These are phyloP conservation scores for Philopedon plagiatum DNA, from an alignment of 2,888 invertebrate genomes.

Conservation along the genomic window DNA sequence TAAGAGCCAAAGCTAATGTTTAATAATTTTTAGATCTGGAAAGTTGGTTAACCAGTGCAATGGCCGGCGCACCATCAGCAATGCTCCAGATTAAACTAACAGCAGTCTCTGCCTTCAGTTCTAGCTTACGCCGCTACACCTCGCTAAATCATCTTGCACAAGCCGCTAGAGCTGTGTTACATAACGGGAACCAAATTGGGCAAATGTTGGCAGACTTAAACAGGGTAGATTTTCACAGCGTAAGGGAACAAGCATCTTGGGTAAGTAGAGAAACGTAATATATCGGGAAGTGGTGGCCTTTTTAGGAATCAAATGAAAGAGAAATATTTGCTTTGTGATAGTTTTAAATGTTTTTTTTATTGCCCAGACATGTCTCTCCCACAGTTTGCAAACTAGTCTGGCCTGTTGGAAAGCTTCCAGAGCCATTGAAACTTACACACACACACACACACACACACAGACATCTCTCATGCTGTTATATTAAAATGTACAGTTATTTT, in stretches of 20 bases:
- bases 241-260: constrained; percentile 95
- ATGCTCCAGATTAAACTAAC: constrained; percentile 87
- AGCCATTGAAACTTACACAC: too few relatives aligned
- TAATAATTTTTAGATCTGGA: constrained; percentile 77
- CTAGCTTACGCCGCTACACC: constrained; percentile 95
- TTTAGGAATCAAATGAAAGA: too few relatives aligned
- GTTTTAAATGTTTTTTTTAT: too few relatives aligned
- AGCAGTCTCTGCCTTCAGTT: constrained; percentile 92
- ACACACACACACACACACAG: too few relatives aligned
- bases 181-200: constrained; percentile 94
- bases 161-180: constrained; percentile 94
- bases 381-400: too few relatives aligned
- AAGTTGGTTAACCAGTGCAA: constrained; percentile 86
- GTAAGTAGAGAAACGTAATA: constrained; percentile 64
- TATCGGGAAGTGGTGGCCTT: too few relatives aligned
- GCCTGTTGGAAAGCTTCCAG: too few relatives aligned
- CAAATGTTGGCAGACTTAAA: constrained; percentile 98
- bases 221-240: constrained; percentile 97
- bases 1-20: too few relatives aligned
- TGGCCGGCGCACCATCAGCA: constrained; percentile 85
- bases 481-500: too few relatives aligned
- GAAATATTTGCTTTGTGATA: too few relatives aligned
- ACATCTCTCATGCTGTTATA: too few relatives aligned
- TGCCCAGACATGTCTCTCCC: too few relatives aligned
- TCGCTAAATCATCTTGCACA: constrained; percentile 96